Percentiles rank a stretch among this genome's conserved stretches.
Conservation (phyloP, 2,797 vertebrate genomes). For the Allobates femoralis region DNA sequence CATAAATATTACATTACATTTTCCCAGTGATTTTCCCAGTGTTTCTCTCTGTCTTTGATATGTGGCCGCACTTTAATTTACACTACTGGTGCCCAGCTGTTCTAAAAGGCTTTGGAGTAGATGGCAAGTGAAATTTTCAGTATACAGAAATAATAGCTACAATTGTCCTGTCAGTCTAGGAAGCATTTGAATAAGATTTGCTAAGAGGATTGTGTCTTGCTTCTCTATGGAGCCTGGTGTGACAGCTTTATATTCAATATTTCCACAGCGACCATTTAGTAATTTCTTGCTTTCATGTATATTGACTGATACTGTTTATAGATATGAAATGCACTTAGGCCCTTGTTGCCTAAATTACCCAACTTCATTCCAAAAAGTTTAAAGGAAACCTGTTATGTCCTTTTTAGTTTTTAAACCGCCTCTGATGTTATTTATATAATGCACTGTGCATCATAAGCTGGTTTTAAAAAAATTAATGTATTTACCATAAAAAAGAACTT, state of each 20-base stretch:
- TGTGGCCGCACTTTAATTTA: constrained; percentile 20
- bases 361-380: too few species aligned
- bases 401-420: too few species aligned
- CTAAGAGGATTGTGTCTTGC: not conserved
- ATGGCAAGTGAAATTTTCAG: not conserved
- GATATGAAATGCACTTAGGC: not conserved
- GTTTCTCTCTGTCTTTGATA: constrained; percentile 35
- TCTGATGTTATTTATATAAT: too few species aligned
- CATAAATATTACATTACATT: constrained; percentile 40
- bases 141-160: not conserved
- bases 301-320: not conserved
- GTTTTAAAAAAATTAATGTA: too few species aligned
- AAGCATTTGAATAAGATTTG: not conserved
- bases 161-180: constrained; percentile 7
- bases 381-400: too few species aligned
- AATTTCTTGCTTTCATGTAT: not conserved
- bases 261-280: too few species aligned
- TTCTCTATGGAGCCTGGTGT: not conserved
- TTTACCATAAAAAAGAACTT: too few species aligned
- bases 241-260: not conserved
- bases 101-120: constrained; percentile 37
- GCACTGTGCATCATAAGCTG: too few species aligned
- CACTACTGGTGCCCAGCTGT: constrained; percentile 4
- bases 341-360: too few species aligned
- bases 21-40: not conserved